These are phyloP conservation scores for Colletes collaris DNA, from an alignment of 2,888 invertebrate genomes.

Conservation along the genomic window DNA sequence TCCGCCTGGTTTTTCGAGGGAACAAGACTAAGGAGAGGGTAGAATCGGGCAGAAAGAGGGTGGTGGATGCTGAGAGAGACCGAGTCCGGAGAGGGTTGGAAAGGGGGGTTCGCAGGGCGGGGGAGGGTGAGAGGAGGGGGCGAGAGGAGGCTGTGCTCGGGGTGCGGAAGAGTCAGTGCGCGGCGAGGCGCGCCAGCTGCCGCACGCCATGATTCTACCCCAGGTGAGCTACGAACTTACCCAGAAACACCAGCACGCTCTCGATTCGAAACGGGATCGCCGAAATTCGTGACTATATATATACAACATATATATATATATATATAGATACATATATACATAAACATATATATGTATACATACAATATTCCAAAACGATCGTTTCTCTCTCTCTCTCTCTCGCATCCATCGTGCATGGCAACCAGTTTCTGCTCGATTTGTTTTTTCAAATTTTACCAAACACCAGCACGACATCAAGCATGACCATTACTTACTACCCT, in stretches of 20 bases:
- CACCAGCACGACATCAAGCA: slow-evolving; percentile 55
- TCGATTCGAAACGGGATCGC: slow-evolving; percentile 49
- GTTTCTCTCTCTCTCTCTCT: slow-evolving; percentile 15
- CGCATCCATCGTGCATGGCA: slow-evolving; percentile 48
- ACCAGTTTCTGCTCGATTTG: slow-evolving; percentile 8
- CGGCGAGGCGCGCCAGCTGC: slow-evolving; percentile 83
- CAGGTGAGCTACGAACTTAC: slow-evolving; percentile 77
- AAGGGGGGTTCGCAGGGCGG: slow-evolving; percentile 10
- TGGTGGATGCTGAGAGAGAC: slow-evolving; percentile 33
- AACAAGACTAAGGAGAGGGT: slow-evolving; percentile 20
- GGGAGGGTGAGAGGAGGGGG: slow-evolving; percentile 35
- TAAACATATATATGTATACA: not conserved
- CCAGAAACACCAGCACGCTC: slow-evolving; percentile 60
- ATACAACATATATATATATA: slow-evolving; percentile 8
- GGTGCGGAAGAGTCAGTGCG: slow-evolving; percentile 81
- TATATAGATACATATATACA: not conserved
- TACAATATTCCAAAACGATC: slow-evolving; percentile 10
- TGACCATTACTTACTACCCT: slow-evolving; percentile 6
- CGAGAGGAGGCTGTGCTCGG: slow-evolving; percentile 68
- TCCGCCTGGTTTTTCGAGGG: slow-evolving; percentile 20
- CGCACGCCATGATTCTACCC: slow-evolving; percentile 82
- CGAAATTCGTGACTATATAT: slow-evolving; percentile 51
- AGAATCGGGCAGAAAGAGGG: slow-evolving; percentile 34
- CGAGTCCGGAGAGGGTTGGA: slow-evolving; percentile 16
- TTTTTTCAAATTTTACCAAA: slow-evolving; percentile 5